phyloP scores from a whole-genome alignment of 1,140 invertebrate species.

The Hylaeus anthracinus region DNA sequence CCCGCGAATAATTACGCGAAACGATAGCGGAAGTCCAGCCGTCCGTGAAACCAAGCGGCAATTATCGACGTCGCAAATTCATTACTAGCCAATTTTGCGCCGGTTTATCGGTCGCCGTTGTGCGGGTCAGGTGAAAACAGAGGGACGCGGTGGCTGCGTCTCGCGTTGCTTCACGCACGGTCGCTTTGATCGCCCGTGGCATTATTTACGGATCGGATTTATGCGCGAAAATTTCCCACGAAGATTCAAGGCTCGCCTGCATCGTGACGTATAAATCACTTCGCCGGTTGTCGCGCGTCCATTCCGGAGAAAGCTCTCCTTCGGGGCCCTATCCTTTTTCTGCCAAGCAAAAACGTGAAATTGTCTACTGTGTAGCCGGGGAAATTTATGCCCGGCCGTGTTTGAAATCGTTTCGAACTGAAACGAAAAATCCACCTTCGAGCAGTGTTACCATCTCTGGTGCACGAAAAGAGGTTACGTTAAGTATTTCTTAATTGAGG shows the following conservation, averaged over 20 bases:
- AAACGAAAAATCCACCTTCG: no score
- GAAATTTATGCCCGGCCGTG: conserved; percentile 8
- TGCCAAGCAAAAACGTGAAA: conserved; percentile 9
- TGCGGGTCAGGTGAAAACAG: conserved; percentile 8
- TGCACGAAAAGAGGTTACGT: no score
- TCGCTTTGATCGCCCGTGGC: conserved; percentile 37
- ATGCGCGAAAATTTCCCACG: conserved; percentile 48
- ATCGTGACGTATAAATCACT: conserved; percentile 45
- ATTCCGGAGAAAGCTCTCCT: conserved; percentile 37
- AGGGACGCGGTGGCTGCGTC: neutral
- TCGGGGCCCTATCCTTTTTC: conserved; percentile 1
- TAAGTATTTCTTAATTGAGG: no score
- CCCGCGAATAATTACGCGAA: conserved; percentile 3
- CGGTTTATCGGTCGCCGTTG: neutral
- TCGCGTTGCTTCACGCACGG: conserved; percentile 17
- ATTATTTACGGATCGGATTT: conserved; percentile 44
- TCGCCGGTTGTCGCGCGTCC: conserved; percentile 32
- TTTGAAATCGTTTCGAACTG: no score
- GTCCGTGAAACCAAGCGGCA: neutral
- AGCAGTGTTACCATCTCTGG: no score
- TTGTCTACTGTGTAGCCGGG: conserved; percentile 24
- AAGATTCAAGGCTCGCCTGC: conserved; percentile 40
- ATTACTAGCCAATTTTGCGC: conserved; percentile 17
- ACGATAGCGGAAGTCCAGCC: neutral
- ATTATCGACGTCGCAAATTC: conserved; percentile 12